Conservation (phyloP, 1,140 invertebrate species). For the Rhysida immarginata region DNA sequence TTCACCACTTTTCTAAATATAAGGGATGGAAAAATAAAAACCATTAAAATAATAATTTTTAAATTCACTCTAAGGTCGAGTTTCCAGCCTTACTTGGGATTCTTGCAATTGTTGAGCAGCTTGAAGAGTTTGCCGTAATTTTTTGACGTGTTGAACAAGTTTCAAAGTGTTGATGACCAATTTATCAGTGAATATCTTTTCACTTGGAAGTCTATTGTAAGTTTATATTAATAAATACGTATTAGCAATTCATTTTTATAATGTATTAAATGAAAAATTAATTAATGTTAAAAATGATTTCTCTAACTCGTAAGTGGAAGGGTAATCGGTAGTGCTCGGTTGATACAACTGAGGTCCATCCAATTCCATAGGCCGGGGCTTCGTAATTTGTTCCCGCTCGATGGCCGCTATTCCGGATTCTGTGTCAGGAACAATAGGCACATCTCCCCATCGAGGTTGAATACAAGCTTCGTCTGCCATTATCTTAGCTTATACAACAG, state of each 20-base stretch:
- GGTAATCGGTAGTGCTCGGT: slow-evolving; percentile 10
- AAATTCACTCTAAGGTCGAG: no score
- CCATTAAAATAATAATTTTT: no score
- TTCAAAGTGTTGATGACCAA: not conserved
- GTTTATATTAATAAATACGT: no score
- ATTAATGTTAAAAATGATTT: no score
- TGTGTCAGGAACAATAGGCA: slow-evolving; percentile 22
- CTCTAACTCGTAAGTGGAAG: not conserved
- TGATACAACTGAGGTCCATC: slow-evolving; percentile 28
- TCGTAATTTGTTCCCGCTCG: slow-evolving; percentile 28
- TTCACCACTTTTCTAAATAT: not conserved
- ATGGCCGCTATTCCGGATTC: slow-evolving; percentile 27
- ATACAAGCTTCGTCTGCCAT: no score
- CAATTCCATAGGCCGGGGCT: slow-evolving; percentile 25
- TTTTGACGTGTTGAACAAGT: slow-evolving; percentile 2
- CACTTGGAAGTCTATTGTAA: not conserved
- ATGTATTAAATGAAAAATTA: no score
- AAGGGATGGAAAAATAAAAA: no score
- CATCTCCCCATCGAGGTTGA: slow-evolving; percentile 29
- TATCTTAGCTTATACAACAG: no score
- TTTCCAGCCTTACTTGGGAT: not conserved
- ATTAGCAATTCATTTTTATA: no score
- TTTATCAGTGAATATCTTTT: not conserved
- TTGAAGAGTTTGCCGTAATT: not conserved
- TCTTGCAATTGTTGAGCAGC: not conserved